Base-by-base conservation (phyloP, 1,140 invertebrate genomes). In the Drosophila mayri region DNA sequence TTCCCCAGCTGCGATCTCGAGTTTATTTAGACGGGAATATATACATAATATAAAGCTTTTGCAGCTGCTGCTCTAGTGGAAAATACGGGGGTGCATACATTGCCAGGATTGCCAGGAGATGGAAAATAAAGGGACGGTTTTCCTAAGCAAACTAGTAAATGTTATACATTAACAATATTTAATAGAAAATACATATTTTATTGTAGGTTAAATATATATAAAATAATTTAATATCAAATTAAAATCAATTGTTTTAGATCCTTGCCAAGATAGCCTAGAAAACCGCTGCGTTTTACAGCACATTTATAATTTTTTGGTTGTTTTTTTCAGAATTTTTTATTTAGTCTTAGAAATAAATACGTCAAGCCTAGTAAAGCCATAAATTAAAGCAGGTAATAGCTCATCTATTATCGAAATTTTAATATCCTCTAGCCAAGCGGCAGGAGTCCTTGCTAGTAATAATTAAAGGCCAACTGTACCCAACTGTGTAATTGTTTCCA, bases 1-100 rank as follows among this genome's bases (percentile, higher is more conserved):
- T 72, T 40, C 61, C 61, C 57, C 82, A 87, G 82, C 83, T 86
- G 82, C 63, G 75, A 59, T 50, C 52, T 65, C 64, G 65, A 86
- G 81, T 78, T 68, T 75, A 72, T 79, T 82, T 75, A 50, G 75
- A 63, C 60, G 58, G 44, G 35, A 35, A 8, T 8, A 37, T 25
- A 54, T 25, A 8, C 25, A 4, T 0, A 18, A 25, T 8, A 47
- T 32, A 59, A 71, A 84, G 81, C 81, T 86, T 85, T 85, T 67
- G 82, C 82, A 87, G 82, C 82, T 87, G 83, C 37, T 60, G 18
- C n/a, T 46, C n/a, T 28, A 41, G 12, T 20, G 49, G 49, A 52
- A 52, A 35, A 35, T 52, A 37, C 50, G 28, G 20, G 62, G 62
- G 28, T 62, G 28, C 37, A 22, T 54, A 22, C 5, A 37, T 52